These are phyloP conservation scores for Jaculus jaculus DNA, from an alignment of 2,113 vertebrate genomes.

Conservation along the genomic window DNA sequence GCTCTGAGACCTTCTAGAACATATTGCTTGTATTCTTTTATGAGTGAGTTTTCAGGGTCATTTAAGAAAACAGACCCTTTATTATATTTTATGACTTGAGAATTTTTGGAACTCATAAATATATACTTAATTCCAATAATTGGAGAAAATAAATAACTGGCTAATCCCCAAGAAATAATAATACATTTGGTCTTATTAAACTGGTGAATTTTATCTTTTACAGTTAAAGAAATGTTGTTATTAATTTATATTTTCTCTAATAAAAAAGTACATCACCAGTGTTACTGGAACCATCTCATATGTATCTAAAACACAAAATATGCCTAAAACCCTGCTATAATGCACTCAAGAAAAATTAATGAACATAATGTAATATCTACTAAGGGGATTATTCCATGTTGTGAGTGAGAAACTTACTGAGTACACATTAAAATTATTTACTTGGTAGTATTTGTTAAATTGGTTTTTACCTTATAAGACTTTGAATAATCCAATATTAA, in stretches of 20 bases:
- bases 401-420: conserved; percentile 39
- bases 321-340: conserved; percentile 15
- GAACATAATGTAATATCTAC: conserved; percentile 17
- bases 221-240: conserved; percentile 50
- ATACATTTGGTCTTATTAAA: conserved; percentile 44
- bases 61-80: conserved; percentile 49
- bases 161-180: conserved; percentile 43
- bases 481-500: background rate
- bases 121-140: conserved; percentile 29
- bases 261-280: conserved; percentile 42
- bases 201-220: conserved; percentile 42
- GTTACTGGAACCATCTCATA: conserved; percentile 50
- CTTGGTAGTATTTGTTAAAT: conserved; percentile 53
- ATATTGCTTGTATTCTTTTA: conserved; percentile 53
- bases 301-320: conserved; percentile 55
- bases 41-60: conserved; percentile 36
- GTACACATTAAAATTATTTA: conserved; percentile 21
- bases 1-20: conserved; percentile 41
- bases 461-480: conserved; percentile 9
- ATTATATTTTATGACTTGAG: conserved; percentile 58
- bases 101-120: conserved; percentile 34
- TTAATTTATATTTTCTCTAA: conserved; percentile 57
- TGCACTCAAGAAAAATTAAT: conserved; percentile 33
- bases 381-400: conserved; percentile 27
- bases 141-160: conserved; percentile 42